Evolutionary conservation across 2,113 vertebrate genomes (phyloP), one percentile per base, ranked within the genome.

Genomic region (Glaucidium brasilianum): DNA sequence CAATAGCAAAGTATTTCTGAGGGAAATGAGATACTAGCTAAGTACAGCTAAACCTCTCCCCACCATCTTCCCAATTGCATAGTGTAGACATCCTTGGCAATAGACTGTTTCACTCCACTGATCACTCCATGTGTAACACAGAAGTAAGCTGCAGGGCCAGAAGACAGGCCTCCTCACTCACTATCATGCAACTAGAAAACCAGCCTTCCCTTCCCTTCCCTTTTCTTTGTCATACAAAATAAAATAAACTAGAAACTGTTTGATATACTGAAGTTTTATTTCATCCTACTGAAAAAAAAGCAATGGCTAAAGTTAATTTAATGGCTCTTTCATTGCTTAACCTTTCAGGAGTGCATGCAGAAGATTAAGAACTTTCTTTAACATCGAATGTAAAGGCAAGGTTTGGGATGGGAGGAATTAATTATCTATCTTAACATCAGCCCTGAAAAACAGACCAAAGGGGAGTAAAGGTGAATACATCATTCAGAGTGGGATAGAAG

Each of bases 391-490:
- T n/a, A 88, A 94, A 82, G 52, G 49, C 56, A 66, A 67, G 43
- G 71, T 47, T 92, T 90, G 41, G 27, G 47, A 86, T 60, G 69
- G 30, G 60, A 88, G 43, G 30, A 87, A 89, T 96, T 92, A 89
- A 94, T 96, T 87, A 78, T 82, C 52, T 82, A 22, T 56, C 68
- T 63, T 75, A 91, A 86, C 43, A 52, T 91, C 83, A 91, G 79
- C 30, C 52, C 26, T 78, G 52, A 76, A 79, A 94, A 92, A 85
- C 3, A 21, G 43, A 87, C 64, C 83, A 82, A 89, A 92, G 58
- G 35, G 79, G 45, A 87, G 7, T 3, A 52, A 91, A 29, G 64
- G 63, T 92, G 64, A 81, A 87, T 23, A 37, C 20, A 67, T 88
- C 56, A 91, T 72, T 71, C 59, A 59, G 77, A 92, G 30, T 6